These are phyloP conservation scores for Thumatha senex DNA, from an alignment of 2,888 invertebrate genomes.

Conservation along the genomic window DNA sequence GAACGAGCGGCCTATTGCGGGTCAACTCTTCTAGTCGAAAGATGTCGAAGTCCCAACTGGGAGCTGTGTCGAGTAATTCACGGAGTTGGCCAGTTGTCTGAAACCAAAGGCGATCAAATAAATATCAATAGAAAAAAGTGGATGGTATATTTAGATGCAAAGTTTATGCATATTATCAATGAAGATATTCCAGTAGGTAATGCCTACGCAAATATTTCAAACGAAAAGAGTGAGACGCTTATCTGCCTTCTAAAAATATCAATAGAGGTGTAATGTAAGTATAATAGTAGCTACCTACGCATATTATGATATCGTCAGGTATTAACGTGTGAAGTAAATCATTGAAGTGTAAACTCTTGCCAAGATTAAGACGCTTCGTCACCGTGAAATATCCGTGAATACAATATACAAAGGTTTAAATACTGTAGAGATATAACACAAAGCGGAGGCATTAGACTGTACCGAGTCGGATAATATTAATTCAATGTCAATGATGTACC, in stretches of 20 bases:
- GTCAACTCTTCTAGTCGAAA: slow-evolving; percentile 95
- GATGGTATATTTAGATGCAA: not conserved
- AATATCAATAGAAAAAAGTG: not conserved
- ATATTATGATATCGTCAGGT: not conserved
- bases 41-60: slow-evolving; percentile 97
- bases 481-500: too few relatives aligned
- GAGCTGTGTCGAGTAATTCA: slow-evolving; percentile 90
- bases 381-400: too few relatives aligned
- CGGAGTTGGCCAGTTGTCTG: slow-evolving; percentile 87
- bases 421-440: not conserved
- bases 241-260: not conserved
- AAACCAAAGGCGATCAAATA: not conserved
- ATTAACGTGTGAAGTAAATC: slow-evolving; percentile 4
- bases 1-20: slow-evolving; percentile 91
- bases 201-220: not conserved
- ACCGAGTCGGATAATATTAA: too few relatives aligned
- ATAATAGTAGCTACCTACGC: not conserved
- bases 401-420: not conserved
- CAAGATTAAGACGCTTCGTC: slow-evolving; percentile 2
- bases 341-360: slow-evolving; percentile 6
- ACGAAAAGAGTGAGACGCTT: not conserved
- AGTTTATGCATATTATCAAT: too few relatives aligned
- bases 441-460: too few relatives aligned
- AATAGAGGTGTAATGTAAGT: not conserved
- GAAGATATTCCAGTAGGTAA: not conserved